These are phyloP conservation scores for Eupithecia subfuscata DNA, from an alignment of 2,888 invertebrate species.

Conservation along the genomic window DNA sequence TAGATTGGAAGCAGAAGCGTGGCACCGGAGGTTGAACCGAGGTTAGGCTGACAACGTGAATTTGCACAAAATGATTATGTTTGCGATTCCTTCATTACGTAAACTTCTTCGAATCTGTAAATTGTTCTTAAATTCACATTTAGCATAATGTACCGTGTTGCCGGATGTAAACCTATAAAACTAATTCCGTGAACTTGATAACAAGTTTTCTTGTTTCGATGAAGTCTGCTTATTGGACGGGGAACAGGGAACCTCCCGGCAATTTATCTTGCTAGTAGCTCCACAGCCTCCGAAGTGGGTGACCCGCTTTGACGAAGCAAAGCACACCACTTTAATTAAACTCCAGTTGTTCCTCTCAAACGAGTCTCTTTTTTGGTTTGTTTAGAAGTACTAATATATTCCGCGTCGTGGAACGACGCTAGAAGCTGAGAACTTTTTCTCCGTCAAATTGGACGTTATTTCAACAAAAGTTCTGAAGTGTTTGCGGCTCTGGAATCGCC, in stretches of 20 bases:
- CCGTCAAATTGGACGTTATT: slow-evolving; percentile 45
- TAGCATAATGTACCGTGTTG: background rate
- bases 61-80: slow-evolving; percentile 19
- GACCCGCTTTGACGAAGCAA: slow-evolving; percentile 22
- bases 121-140: background rate
- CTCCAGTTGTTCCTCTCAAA: slow-evolving; percentile 27
- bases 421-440: slow-evolving; percentile 45
- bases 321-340: slow-evolving; percentile 40
- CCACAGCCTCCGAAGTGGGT: slow-evolving; percentile 31
- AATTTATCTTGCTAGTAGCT: slow-evolving; percentile 17
- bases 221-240: background rate
- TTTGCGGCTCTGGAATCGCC: slow-evolving; percentile 39
- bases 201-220: background rate
- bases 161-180: background rate
- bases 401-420: slow-evolving; percentile 26
- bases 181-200: background rate
- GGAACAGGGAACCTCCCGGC: background rate
- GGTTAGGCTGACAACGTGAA: background rate
- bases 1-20: background rate
- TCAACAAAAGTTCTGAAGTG: slow-evolving; percentile 40
- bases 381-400: slow-evolving; percentile 48
- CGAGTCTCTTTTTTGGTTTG: slow-evolving; percentile 37
- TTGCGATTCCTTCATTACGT: slow-evolving; percentile 14
- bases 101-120: background rate
- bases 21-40: background rate